Conservation (phyloP, 2,113 vertebrate genomes). For the Archilochus colubris region DNA sequence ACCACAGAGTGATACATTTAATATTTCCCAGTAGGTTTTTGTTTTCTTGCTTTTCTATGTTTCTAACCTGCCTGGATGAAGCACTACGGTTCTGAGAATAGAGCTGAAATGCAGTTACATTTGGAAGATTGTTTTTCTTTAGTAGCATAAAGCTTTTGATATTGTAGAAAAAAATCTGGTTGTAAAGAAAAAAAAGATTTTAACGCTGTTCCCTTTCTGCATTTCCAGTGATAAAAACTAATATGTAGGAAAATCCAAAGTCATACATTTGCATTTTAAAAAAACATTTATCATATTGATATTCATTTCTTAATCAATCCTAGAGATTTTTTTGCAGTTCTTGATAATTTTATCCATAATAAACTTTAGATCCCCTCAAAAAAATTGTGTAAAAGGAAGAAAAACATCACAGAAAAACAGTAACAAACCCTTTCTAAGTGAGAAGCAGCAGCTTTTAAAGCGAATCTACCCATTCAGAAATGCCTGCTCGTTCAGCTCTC, state of each 20-base stretch:
- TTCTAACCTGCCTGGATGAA: neutral
- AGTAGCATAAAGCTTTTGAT: neutral
- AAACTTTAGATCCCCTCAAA: neutral
- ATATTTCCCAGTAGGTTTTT: neutral
- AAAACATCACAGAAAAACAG: neutral
- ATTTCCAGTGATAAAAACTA: neutral
- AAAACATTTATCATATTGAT: neutral
- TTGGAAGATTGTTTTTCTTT: neutral
- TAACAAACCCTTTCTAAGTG: neutral
- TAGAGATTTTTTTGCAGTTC: neutral
- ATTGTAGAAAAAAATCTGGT: neutral
- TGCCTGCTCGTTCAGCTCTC: accelerated
- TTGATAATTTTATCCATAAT: neutral
- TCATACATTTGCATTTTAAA: neutral
- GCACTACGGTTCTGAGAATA: neutral
- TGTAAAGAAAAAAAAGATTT: neutral
- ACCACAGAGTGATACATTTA: neutral
- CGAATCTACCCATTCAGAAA: neutral
- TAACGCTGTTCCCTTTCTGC: neutral
- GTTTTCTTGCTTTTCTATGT: neutral
- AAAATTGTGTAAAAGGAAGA: neutral
- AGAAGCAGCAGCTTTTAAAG: neutral
- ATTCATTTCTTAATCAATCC: neutral
- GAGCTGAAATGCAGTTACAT: neutral
- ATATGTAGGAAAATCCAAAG: neutral